Evolutionary conservation across 2,113 vertebrate species (phyloP), one percentile per base, ranked within the genome.

Genomic region (Epinephelus moara): DNA sequence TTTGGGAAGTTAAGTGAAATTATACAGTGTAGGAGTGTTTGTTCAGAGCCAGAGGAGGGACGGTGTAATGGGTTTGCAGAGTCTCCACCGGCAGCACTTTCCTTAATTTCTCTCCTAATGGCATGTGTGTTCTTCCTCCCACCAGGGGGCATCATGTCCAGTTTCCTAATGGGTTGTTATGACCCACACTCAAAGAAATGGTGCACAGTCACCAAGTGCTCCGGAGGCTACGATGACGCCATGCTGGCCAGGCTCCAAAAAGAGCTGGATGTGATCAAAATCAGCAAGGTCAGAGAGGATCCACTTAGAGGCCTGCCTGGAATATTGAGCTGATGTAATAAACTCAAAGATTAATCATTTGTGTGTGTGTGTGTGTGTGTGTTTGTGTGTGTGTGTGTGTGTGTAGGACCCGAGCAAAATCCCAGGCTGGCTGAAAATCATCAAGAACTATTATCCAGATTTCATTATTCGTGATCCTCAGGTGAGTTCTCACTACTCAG

Each of bases 361-460:
- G 63, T 33, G 5, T 78, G 21, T 80, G 15, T 27, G 27, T 27
- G 2, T 66, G 60, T 63, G 27, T 75, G 4, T 84, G 60, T 66
- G 23, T 77, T 59, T 42, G 6, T 78, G 21, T 80, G 19, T 74
- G 62, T 63, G n/a, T 77, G 59, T 40, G 3, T 76, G 17, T 80
- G 15, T 90, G 55, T 19, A 99, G 98, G 98, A 99, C 27, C 97
- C 98, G 3, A 96, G 95, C 88, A 99, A 99, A 95, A 98, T 99
- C 88, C 98, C 98, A 47, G 85, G 81, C 81, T 99, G 98, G 98
- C 85, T 99, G 80, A 99, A 98, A 89, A 96, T 99, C 68, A 96
- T 98, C 89, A 99, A 99, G 94, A 99, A 97, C 95, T 99, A 99
- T 93, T 99, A 98, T 76, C 98, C 98, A 25, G 98, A 99, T 92